Evolutionary conservation across 2,888 invertebrate genomes (phyloP).

Genomic region (Drosophila koepferae): DNA sequence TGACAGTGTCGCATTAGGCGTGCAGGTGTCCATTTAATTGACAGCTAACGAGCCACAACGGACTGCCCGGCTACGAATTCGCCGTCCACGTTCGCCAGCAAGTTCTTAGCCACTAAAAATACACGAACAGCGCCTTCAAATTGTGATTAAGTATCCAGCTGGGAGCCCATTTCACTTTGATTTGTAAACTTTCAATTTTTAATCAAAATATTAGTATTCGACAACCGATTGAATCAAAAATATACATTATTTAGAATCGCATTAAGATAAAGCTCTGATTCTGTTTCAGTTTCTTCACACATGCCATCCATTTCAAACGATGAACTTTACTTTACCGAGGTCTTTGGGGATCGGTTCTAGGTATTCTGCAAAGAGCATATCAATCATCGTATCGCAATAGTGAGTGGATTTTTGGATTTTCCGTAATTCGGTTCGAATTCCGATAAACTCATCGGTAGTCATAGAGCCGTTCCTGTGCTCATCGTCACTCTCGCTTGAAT

Average conservation of each 20-base stretch:
- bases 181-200: slow-evolving; percentile 25
- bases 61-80: slow-evolving; percentile 21
- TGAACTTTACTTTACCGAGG: neutral
- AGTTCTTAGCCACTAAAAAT: neutral
- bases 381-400: slow-evolving; percentile 22
- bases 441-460: slow-evolving; percentile 3
- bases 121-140: slow-evolving; percentile 44
- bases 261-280: neutral
- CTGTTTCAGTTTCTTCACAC: no score
- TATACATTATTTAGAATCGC: neutral
- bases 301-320: neutral
- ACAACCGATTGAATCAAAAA: slow-evolving; percentile 3
- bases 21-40: slow-evolving; percentile 80
- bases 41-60: slow-evolving; percentile 72
- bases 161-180: slow-evolving; percentile 12
- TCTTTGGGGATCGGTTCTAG: neutral
- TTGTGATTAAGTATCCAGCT: slow-evolving; percentile 55
- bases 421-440: slow-evolving; percentile 15
- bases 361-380: slow-evolving; percentile 2
- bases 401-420: slow-evolving; percentile 13
- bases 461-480: neutral
- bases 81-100: slow-evolving; percentile 8
- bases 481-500: no score
- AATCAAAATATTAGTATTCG: neutral
- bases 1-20: slow-evolving; percentile 69